Percentiles rank a stretch among this genome's conserved stretches.
Evolutionary conservation across 2,888 invertebrate genomes (phyloP).

Genomic region (Temnothorax unifasciatus): DNA sequence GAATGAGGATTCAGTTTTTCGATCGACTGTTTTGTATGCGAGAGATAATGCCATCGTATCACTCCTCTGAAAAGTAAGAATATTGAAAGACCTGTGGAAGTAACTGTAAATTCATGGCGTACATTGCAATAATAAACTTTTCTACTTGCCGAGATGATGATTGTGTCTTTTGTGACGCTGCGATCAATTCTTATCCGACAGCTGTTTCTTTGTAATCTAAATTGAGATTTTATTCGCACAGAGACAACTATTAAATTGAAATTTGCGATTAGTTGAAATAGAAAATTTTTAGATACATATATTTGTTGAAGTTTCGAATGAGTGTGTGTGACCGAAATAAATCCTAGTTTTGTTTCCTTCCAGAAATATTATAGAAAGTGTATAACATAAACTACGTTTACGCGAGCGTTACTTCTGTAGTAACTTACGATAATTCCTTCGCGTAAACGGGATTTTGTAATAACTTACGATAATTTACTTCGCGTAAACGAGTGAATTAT

Average conservation of each 20-base stretch:
- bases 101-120: constrained; percentile 38
- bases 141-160: not conserved
- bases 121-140: constrained; percentile 27
- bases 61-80: constrained; percentile 31
- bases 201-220: constrained; percentile 3
- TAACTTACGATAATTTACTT: too few species aligned
- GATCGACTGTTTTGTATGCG: constrained; percentile 43
- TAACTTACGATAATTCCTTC: too few species aligned
- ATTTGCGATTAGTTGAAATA: not conserved
- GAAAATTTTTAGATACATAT: not conserved
- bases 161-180: not conserved
- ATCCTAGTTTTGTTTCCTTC: too few species aligned
- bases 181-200: not conserved
- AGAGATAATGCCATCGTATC: constrained; percentile 6
- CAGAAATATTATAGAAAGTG: too few species aligned
- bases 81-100: constrained; percentile 9
- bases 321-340: too few species aligned
- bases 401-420: too few species aligned
- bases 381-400: too few species aligned
- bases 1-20: constrained; percentile 49
- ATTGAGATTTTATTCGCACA: not conserved
- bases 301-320: too few species aligned
- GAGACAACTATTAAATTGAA: not conserved
- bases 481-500: too few species aligned
- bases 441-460: too few species aligned